phyloP scores from a whole-genome alignment of 2,113 vertebrate genomes.

The Anoplopoma fimbria region DNA sequence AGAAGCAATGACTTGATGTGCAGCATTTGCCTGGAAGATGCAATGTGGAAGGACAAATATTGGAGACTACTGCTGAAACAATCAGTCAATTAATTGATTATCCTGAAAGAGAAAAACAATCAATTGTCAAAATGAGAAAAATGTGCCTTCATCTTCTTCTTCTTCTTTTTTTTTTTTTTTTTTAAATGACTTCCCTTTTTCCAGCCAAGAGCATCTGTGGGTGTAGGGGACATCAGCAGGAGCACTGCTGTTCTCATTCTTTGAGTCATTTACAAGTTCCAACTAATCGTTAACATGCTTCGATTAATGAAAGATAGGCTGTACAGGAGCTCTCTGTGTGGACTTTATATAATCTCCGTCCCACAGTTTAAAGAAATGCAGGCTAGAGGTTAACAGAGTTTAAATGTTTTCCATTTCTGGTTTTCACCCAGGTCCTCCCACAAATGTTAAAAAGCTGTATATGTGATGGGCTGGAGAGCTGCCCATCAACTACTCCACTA shows the following conservation, averaged over 20 bases:
- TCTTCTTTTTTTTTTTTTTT: neutral
- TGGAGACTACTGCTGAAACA: neutral
- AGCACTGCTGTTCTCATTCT: neutral
- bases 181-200: neutral
- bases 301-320: neutral
- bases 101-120: neutral
- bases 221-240: neutral
- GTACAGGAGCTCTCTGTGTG: neutral
- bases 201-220: neutral
- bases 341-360: neutral
- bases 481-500: neutral
- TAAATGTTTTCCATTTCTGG: neutral
- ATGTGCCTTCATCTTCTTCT: neutral
- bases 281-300: neutral
- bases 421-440: neutral
- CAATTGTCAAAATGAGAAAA: neutral
- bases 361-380: too few species aligned
- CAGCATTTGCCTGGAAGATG: neutral
- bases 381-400: too few species aligned
- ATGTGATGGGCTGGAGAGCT: neutral
- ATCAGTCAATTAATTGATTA: neutral
- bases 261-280: neutral
- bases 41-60: neutral
- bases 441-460: neutral
- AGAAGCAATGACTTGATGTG: neutral